These are phyloP conservation scores for Apostichopus parvimensis DNA, from an alignment of 35 echinoderm and acorn worm species.

Conservation along the genomic window DNA sequence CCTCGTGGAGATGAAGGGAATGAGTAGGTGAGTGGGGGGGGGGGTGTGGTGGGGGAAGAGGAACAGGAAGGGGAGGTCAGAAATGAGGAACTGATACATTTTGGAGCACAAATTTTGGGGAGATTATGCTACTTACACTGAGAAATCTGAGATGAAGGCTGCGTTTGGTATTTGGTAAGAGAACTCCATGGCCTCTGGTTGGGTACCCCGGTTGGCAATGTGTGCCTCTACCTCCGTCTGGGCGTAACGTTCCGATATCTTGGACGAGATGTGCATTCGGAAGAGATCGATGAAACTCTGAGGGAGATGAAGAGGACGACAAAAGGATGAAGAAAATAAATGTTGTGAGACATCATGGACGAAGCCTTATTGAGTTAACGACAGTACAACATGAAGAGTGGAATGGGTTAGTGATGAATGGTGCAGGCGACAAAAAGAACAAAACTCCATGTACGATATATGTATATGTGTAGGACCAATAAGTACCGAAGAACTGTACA, in stretches of 20 bases:
- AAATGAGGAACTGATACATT: no score
- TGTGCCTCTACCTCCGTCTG: conserved; percentile 57
- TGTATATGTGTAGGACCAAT: no score
- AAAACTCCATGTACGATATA: no score
- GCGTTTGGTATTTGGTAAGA: conserved; percentile 70
- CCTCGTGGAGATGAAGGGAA: no score
- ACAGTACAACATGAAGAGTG: no score
- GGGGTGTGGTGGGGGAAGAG: neutral
- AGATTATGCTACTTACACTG: conserved; percentile 63
- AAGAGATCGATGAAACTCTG: conserved; percentile 46
- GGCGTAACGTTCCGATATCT: conserved; percentile 76
- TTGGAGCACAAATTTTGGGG: no score
- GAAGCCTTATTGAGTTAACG: no score
- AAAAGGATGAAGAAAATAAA: conserved; percentile 7
- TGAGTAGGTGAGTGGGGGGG: neutral
- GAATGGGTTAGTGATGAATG: no score
- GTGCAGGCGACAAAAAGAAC: no score
- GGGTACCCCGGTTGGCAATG: conserved; percentile 47
- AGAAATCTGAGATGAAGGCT: conserved; percentile 81
- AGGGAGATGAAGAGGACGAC: neutral
- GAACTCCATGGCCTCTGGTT: conserved; percentile 61
- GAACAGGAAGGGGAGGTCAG: neutral
- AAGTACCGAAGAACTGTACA: no score
- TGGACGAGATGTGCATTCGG: conserved; percentile 65
- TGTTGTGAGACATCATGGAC: no score